Evolutionary conservation across 1,140 invertebrate species (phyloP).

Genomic region (Trichonephila clavata): DNA sequence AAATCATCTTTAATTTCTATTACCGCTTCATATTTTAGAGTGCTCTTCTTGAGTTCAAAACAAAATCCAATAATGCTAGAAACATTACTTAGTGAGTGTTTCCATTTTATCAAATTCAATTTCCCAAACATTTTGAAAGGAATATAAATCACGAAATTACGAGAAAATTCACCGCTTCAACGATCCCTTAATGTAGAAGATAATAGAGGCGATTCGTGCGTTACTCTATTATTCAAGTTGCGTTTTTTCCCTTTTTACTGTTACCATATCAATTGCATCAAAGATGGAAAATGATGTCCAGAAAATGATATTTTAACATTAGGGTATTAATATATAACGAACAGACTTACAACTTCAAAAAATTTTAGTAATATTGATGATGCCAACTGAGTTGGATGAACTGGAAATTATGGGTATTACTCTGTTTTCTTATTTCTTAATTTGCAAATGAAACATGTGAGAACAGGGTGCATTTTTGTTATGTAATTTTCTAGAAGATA

Average conservation of each 20-base stretch:
- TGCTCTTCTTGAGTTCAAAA: too few relatives aligned
- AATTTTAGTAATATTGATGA: neutral
- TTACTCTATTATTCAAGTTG: constrained; percentile 12
- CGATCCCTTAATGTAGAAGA: neutral
- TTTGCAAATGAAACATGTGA: too few relatives aligned
- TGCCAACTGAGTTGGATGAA: neutral
- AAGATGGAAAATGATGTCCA: neutral
- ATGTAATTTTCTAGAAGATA: too few relatives aligned
- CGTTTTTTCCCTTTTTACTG: neutral
- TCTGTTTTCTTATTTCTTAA: too few relatives aligned
- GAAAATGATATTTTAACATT: neutral
- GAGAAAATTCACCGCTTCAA: neutral
- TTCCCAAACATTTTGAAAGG: constrained; percentile 22
- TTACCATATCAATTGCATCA: neutral
- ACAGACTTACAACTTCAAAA: neutral
- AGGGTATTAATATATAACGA: neutral
- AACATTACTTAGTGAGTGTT: neutral
- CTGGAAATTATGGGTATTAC: neutral
- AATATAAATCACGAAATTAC: constrained; percentile 40
- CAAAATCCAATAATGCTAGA: too few relatives aligned
- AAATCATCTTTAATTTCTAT: too few relatives aligned
- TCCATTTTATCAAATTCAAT: constrained; percentile 2
- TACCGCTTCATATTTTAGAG: too few relatives aligned
- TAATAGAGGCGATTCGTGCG: constrained; percentile 5
- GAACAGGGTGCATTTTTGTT: too few relatives aligned